A percentile compares a stretch with the other conserved stretches of the same genome.
These are phyloP conservation scores for Megamerina dolium DNA, from an alignment of 2,888 invertebrate species.

Conservation along the genomic window DNA sequence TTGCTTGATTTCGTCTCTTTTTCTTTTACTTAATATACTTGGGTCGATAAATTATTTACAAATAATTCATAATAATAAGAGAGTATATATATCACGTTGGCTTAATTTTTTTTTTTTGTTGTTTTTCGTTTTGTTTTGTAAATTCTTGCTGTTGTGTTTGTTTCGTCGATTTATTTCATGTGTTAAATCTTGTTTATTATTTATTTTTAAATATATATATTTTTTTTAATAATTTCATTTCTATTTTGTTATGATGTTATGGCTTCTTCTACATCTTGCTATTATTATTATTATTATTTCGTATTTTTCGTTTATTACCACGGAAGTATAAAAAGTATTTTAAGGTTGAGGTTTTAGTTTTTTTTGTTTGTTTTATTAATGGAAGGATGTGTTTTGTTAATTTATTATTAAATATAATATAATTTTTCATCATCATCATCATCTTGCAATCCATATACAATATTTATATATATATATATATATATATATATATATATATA, in stretches of 20 bases:
- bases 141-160: not conserved
- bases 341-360: not conserved
- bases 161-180: not conserved
- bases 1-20: conserved; percentile 3
- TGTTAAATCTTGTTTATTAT: not conserved
- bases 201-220: not conserved
- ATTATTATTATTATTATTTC: not conserved
- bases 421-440: too few species aligned
- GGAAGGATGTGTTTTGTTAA: not conserved
- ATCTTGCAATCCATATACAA: too few species aligned
- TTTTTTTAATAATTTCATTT: not conserved
- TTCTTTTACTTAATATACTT: not conserved
- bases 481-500: not conserved
- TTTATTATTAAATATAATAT: not conserved
- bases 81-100: conserved; percentile 2
- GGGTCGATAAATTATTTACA: conserved; percentile 6
- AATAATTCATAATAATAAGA: too few species aligned
- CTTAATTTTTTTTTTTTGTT: not conserved
- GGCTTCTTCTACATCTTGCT: not conserved
- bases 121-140: not conserved
- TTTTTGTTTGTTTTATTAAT: not conserved
- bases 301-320: not conserved
- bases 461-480: not conserved
- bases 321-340: conserved; percentile 1
- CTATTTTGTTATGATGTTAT: not conserved